Percentiles rank a stretch among this genome's conserved stretches.
Conservation (phyloP, 1,140 invertebrate genomes). For the Zaprionus ghesquierei region DNA sequence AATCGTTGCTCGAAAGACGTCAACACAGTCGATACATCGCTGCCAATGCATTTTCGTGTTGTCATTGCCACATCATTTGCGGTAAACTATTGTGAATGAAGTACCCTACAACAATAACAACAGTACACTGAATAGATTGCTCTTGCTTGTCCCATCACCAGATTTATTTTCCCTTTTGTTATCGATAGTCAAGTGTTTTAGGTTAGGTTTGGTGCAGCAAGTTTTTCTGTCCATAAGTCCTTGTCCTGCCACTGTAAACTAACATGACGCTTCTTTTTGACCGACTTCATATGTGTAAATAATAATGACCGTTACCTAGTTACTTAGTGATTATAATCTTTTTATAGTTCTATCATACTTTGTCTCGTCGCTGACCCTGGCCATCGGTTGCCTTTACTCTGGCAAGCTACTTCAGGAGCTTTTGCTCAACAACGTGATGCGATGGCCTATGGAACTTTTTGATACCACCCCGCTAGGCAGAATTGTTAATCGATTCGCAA, state of each 20-base stretch:
- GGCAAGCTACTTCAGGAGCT: conserved; percentile 84
- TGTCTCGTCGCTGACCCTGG: conserved; percentile 71
- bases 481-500: conserved; percentile 89
- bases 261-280: background rate
- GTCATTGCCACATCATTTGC: background rate
- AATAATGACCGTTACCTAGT: background rate
- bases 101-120: background rate
- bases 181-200: background rate
- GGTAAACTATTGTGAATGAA: background rate
- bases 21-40: conserved; percentile 85
- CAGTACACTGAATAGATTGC: background rate
- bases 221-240: conserved; percentile 45
- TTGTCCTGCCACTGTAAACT: conserved; percentile 15
- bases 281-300: background rate
- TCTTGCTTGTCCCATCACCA: background rate
- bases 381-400: conserved; percentile 78
- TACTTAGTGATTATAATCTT: conserved; percentile 4
- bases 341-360: conserved; percentile 80
- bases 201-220: conserved; percentile 11
- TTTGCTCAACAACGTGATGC: conserved; percentile 86
- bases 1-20: conserved; percentile 90
- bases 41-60: conserved; percentile 65
- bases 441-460: conserved; percentile 89
- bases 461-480: conserved; percentile 90
- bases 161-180: background rate